phyloP scores from a whole-genome alignment of 2,113 vertebrate genomes.

The Nymphicus hollandicus region DNA sequence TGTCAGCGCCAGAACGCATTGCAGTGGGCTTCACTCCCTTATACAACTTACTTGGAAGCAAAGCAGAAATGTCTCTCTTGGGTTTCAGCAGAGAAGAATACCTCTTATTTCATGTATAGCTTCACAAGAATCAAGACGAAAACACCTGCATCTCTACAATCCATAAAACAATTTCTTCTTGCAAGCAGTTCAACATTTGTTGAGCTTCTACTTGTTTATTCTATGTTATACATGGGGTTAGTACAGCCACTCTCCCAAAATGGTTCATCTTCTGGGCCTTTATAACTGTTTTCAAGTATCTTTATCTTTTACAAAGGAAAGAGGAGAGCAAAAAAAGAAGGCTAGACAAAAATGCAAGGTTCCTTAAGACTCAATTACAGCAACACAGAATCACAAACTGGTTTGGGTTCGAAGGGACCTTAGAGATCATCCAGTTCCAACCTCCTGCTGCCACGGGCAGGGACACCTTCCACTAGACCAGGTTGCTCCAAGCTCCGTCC shows the following conservation, averaged over 20 bases:
- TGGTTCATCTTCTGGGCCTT: not conserved
- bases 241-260: not conserved
- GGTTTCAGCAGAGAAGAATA: not conserved
- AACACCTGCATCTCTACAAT: not conserved
- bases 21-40: not conserved
- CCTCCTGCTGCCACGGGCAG: not conserved
- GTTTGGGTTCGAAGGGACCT: not conserved
- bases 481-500: not conserved
- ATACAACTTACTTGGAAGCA: not conserved
- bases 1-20: conserved; percentile 5
- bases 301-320: not conserved
- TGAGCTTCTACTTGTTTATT: not conserved
- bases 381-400: not conserved
- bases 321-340: not conserved
- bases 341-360: not conserved
- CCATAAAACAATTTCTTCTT: not conserved
- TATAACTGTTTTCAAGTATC: not conserved
- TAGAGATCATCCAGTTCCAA: not conserved
- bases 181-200: not conserved
- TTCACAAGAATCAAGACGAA: not conserved
- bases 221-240: not conserved
- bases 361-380: not conserved
- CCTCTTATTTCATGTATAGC: not conserved
- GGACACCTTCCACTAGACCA: not conserved
- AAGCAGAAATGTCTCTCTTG: not conserved